These are phyloP conservation scores for Aptenodytes forsteri DNA, from an alignment of 2,113 vertebrate species.

Conservation along the genomic window DNA sequence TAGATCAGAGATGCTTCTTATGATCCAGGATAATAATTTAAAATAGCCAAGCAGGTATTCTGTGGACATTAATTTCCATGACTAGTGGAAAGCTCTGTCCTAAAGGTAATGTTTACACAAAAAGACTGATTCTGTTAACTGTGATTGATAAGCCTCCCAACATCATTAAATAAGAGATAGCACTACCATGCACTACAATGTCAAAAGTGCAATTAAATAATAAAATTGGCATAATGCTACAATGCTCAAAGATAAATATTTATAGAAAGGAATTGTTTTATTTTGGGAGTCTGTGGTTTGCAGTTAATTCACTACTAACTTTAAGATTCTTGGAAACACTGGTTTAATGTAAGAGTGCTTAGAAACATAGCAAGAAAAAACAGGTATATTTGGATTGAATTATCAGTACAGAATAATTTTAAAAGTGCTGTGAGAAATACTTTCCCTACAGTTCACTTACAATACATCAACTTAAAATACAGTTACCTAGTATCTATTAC, in stretches of 20 bases:
- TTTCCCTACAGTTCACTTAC: not conserved
- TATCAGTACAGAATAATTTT: not conserved
- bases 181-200: conserved; percentile 29
- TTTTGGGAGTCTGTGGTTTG: not conserved
- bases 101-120: conserved; percentile 6
- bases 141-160: conserved; percentile 15
- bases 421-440: not conserved
- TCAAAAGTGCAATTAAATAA: conserved; percentile 41
- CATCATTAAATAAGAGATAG: conserved; percentile 30
- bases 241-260: not conserved
- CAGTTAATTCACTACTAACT: not conserved
- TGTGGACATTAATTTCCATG: not conserved
- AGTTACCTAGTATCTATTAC: not conserved
- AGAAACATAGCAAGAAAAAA: not conserved
- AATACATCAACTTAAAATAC: not conserved
- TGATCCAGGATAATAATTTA: conserved; percentile 19
- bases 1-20: conserved; percentile 7
- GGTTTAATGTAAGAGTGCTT: not conserved
- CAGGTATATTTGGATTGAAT: not conserved
- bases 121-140: conserved; percentile 19
- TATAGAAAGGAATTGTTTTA: not conserved
- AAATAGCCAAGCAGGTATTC: not conserved
- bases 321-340: not conserved
- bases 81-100: conserved; percentile 14
- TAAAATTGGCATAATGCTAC: not conserved